Conservation (phyloP, 2,113 vertebrate species). For the Amphiprion percula region DNA sequence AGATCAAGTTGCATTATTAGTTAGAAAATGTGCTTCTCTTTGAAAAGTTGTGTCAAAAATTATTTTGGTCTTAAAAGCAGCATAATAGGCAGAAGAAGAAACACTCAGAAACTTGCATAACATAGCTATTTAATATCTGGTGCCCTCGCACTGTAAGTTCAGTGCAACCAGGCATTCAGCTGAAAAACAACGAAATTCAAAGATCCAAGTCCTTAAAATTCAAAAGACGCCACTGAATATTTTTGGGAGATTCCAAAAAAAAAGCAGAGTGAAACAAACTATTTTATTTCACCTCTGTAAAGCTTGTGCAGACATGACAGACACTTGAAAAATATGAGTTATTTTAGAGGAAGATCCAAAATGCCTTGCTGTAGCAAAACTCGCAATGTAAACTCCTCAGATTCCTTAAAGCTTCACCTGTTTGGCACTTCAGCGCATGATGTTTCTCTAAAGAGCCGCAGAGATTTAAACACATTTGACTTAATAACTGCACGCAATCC, state of each 20-base stretch:
- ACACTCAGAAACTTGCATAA: slow-evolving; percentile 2
- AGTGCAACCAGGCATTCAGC: slow-evolving; percentile 15
- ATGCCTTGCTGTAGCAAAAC: slow-evolving; percentile 36
- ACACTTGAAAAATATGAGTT: slow-evolving; percentile 30
- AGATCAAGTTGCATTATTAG: slow-evolving; percentile 41
- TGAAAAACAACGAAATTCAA: slow-evolving; percentile 16
- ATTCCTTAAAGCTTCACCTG: slow-evolving; percentile 69
- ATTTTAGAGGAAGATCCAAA: slow-evolving; percentile 41
- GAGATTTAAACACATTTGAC: slow-evolving; percentile 71
- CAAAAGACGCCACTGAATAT: slow-evolving; percentile 5
- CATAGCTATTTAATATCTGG: slow-evolving; percentile 8
- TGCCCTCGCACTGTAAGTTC: neutral
- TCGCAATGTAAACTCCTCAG: slow-evolving; percentile 19
- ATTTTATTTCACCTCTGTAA: neutral
- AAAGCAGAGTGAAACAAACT: neutral
- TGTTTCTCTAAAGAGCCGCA: slow-evolving; percentile 52
- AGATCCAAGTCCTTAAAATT: slow-evolving; percentile 18
- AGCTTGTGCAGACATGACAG: slow-evolving; percentile 10
- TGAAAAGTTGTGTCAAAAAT: slow-evolving; percentile 12
- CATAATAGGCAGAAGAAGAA: neutral
- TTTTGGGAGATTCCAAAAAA: slow-evolving; percentile 5
- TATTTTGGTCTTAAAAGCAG: slow-evolving; percentile 11
- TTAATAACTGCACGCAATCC: slow-evolving; percentile 67
- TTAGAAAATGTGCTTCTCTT: slow-evolving; percentile 19
- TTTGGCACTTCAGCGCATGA: slow-evolving; percentile 28